Conservation (phyloP, 2,888 invertebrate species). For the Campoplex capitator region DNA sequence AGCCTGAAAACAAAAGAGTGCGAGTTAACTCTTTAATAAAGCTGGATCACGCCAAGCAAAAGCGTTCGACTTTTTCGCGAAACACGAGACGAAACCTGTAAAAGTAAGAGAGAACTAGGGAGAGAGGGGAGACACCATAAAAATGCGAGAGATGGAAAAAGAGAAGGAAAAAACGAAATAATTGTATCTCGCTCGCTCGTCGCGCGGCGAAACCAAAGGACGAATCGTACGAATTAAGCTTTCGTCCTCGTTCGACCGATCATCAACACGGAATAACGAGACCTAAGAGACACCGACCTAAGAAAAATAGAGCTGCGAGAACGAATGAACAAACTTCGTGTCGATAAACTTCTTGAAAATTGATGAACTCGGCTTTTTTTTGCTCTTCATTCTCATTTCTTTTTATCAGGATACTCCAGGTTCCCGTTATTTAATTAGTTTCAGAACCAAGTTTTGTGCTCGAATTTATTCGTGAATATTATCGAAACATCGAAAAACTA, state of each 20-base stretch:
- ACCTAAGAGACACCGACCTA: not conserved
- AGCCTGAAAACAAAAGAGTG: constrained; percentile 67
- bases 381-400: not conserved
- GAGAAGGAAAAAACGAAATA: not conserved
- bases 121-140: not conserved
- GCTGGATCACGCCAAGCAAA: constrained; percentile 76
- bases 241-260: constrained; percentile 60
- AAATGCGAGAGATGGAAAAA: not conserved
- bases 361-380: not conserved
- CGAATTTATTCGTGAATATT: not conserved
- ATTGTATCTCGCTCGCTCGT: constrained; percentile 21
- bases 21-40: constrained; percentile 79
- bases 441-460: not conserved
- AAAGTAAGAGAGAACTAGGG: constrained; percentile 18
- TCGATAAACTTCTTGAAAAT: constrained; percentile 22
- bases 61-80: constrained; percentile 69
- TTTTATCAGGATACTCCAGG: not conserved
- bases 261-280: constrained; percentile 60
- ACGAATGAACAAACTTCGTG: constrained; percentile 55
- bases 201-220: constrained; percentile 40
- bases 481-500: not conserved
- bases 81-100: constrained; percentile 50
- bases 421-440: constrained; percentile 7
- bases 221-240: constrained; percentile 60
- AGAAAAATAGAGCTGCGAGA: constrained; percentile 45